A percentile compares a stretch with the other conserved stretches of the same genome.
Conservation (phyloP, 2,888 invertebrate genomes). For the Alentia gelatinosa region DNA sequence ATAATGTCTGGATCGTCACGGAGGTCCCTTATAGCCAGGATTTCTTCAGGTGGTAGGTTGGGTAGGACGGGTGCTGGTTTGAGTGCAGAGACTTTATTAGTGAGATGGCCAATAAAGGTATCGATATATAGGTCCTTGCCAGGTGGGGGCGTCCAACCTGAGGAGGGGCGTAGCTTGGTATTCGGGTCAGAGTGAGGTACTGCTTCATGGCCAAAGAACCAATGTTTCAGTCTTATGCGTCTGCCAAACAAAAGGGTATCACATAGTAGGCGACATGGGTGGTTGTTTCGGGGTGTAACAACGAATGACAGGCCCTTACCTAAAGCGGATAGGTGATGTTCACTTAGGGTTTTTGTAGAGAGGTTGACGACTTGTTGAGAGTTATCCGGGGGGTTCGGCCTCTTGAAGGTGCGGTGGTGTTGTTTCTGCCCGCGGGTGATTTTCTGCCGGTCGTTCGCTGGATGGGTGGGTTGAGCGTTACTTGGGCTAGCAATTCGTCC, state of each 20-base stretch:
- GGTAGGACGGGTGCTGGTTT: background rate
- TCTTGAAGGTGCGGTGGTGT: background rate
- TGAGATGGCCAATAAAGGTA: background rate
- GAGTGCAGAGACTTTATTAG: background rate
- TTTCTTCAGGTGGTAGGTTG: background rate
- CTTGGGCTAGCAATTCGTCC: no score
- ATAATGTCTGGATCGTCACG: background rate
- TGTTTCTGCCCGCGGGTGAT: background rate
- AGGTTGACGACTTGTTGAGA: no score
- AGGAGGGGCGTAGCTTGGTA: background rate
- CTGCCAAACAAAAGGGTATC: background rate
- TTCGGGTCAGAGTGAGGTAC: background rate
- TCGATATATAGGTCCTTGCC: background rate
- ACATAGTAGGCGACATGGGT: background rate
- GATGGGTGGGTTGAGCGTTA: no score
- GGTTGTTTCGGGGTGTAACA: background rate
- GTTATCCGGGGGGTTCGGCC: no score
- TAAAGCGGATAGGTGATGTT: background rate
- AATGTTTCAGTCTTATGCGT: background rate
- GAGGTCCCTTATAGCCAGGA: background rate
- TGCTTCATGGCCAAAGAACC: background rate
- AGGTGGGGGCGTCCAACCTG: background rate
- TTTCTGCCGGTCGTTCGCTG: background rate
- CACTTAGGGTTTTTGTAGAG: no score
- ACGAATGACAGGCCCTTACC: background rate